Evolutionary conservation across 2,888 invertebrate species (phyloP).

Genomic region (Dolomedes plantarius): DNA sequence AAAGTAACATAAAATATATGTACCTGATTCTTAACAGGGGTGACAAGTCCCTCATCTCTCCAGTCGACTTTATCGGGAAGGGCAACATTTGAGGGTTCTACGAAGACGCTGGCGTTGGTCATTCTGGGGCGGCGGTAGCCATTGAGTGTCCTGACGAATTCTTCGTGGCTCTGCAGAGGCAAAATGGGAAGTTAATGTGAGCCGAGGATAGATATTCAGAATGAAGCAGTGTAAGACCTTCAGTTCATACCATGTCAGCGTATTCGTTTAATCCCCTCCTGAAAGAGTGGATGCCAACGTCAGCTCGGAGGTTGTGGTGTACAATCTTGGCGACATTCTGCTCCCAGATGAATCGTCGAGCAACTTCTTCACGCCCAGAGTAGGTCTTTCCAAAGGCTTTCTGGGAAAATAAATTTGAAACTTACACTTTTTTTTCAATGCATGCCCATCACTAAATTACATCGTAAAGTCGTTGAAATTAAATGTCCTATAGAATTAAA

Average conservation of each 20-base stretch:
- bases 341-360: conserved; percentile 32
- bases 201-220: too few species aligned
- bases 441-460: too few species aligned
- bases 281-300: conserved; percentile 39
- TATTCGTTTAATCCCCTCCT: conserved; percentile 42
- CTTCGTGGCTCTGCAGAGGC: conserved; percentile 24
- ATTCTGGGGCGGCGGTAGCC: background rate
- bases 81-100: conserved; percentile 6
- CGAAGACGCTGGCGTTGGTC: background rate
- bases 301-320: conserved; percentile 37
- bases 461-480: too few species aligned
- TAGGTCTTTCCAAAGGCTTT: conserved; percentile 30
- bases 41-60: conserved; percentile 75
- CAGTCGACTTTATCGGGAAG: conserved; percentile 74
- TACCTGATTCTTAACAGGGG: conserved; percentile 75
- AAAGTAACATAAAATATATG: too few species aligned
- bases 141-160: conserved; percentile 46
- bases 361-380: conserved; percentile 15
- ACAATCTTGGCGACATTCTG: conserved; percentile 31
- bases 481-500: too few species aligned
- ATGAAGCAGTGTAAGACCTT: too few species aligned
- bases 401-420: conserved; percentile 75
- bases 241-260: conserved; percentile 33
- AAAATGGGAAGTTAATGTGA: too few species aligned
- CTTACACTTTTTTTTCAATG: background rate